A percentile compares a stretch with the other conserved stretches of the same genome.
Conservation (phyloP, 2,797 vertebrate genomes). For the Tinamus major region DNA sequence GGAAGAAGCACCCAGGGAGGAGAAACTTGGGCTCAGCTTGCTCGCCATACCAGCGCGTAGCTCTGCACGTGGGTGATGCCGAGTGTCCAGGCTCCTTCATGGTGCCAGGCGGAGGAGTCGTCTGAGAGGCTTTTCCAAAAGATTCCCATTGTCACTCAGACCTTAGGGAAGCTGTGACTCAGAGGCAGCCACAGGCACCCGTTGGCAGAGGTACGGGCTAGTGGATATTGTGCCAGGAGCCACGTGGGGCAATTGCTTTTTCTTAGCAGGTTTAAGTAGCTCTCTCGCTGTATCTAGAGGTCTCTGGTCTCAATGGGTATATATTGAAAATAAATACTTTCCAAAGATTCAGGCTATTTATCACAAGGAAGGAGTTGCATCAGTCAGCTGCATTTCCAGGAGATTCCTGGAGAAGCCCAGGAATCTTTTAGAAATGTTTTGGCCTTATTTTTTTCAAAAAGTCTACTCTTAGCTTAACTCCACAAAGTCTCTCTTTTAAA, state of each 20-base stretch:
- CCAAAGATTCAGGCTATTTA: background rate
- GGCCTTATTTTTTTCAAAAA: background rate
- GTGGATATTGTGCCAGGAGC: background rate
- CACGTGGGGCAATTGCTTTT: background rate
- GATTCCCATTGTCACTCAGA: fast-evolving
- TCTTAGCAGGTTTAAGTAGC: background rate
- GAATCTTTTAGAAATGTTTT: background rate
- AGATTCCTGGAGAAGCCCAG: background rate
- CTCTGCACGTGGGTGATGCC: background rate
- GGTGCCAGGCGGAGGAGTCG: background rate
- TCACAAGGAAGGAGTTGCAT: background rate
- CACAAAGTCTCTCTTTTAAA: background rate
- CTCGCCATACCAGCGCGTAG: background rate
- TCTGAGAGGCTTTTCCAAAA: background rate
- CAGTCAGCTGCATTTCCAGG: background rate
- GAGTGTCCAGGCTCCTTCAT: background rate
- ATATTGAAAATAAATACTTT: background rate
- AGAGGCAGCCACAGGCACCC: background rate
- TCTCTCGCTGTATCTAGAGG: background rate
- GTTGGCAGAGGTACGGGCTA: background rate
- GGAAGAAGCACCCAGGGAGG: fast-evolving
- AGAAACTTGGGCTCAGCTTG: background rate
- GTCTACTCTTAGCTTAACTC: background rate
- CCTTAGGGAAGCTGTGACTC: background rate
- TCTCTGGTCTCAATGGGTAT: background rate